Base-by-base conservation (phyloP, 23 tunicate species). In the Clavelina lepadiformis region DNA sequence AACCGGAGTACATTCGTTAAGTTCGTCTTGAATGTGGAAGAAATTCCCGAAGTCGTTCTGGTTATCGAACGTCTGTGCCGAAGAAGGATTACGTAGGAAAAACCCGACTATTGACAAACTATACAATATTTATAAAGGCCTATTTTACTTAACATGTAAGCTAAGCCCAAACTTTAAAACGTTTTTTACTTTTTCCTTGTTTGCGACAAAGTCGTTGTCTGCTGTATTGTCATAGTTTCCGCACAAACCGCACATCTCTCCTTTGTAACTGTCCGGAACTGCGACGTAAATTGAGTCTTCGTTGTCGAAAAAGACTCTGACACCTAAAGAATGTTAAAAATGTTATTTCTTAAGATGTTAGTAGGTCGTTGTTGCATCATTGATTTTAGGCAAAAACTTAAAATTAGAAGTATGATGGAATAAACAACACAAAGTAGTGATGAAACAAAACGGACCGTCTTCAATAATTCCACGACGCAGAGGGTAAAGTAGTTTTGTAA, bases 181-280 rank as follows among this genome's bases (percentile, higher is more conserved):
- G 24, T 36, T 35, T 11, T 58, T 36, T 49, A 79, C 85, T 61
- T 58, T 79, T 29, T 74, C 68, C 11, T 59, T 37, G 68, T 70
- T 56, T 11, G 68, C 69, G 32, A 50, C 45, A 58, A 79, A 73
- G 51, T 88, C 97, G 57, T 89, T 76, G 21, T 35, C 63, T 6
- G 18, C 46, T 20, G 20, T 18, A 20, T 78, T 75, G 69, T 89
- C 82, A 60, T 58, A 89, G 57, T 89, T 81, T 26, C 97, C 97
- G 62, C 97, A 89, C 73, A 89, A 27, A 13, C 97, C 97, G 51
- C 80, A 74, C 97, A 89, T 81, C 19, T 89, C 83, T 3, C 68
- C 67, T 53, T 36, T 41, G 68, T 73, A 81, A 2, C 65, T n/a
- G 26, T 89, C 78, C 7, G 97, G 83, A 0, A 89, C 89, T 30